phyloP scores from a whole-genome alignment of 2,113 vertebrate genomes.

The Pipa parva region DNA sequence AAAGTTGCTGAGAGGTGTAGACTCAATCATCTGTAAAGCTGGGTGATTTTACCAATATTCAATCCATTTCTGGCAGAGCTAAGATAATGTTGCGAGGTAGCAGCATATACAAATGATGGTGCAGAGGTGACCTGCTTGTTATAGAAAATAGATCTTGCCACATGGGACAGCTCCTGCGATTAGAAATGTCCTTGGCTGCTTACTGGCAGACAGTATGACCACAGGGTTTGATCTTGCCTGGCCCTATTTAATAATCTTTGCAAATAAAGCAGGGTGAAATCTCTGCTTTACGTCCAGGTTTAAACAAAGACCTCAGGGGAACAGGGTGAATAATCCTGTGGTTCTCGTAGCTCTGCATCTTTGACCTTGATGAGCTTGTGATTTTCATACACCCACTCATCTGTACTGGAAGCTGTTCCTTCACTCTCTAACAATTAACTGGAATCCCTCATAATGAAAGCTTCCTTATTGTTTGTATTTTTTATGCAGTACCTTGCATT shows the following conservation, averaged over 20 bases:
- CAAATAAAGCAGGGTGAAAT: constrained; percentile 1
- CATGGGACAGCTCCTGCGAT: constrained; percentile 10
- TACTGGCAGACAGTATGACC: constrained; percentile 1
- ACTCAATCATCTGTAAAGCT: no score
- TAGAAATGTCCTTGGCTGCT: constrained; percentile 14
- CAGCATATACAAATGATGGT: constrained; percentile 1
- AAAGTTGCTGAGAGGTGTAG: no score
- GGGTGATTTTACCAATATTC: no score
- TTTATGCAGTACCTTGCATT: no score
- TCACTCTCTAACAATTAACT: background rate
- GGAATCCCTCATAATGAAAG: no score
- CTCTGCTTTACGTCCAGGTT: background rate
- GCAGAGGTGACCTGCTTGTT: constrained; percentile 7
- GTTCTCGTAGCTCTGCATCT: background rate
- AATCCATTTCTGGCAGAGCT: no score
- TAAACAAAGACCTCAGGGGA: background rate
- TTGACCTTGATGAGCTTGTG: background rate
- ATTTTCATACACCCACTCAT: background rate
- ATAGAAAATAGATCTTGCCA: constrained; percentile 5
- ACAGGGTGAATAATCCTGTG: background rate
- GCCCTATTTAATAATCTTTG: constrained; percentile 17
- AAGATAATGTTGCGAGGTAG: no score
- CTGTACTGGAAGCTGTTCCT: background rate
- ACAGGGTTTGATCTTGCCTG: constrained; percentile 10
- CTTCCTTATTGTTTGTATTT: no score